Evolutionary conservation across 2,888 invertebrate genomes (phyloP), one percentile per base, ranked within the genome.

Genomic region (Cheiracanthium punctorium): DNA sequence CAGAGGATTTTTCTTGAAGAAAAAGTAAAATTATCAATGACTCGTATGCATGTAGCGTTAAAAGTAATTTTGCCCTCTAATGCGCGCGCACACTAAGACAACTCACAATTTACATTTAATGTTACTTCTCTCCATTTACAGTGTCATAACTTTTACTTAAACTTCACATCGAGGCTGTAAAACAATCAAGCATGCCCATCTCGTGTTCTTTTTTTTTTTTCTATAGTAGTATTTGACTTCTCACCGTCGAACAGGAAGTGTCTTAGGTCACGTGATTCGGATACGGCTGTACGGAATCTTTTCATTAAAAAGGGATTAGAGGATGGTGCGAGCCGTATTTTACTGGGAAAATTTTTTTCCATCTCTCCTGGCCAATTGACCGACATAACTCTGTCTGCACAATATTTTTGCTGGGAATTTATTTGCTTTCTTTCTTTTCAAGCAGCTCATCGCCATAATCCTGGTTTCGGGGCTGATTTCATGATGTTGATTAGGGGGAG

Each of bases 291-390:
- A 20, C 33, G 48, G 41, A 74, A 82, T 75, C 41, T 64, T 82
- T 82, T 82, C 76, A 64, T 76, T 76, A 65, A 82, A 76, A 64
- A 30, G 30, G 76, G 82, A 82, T 76, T 76, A 82, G 37, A 14
- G 65, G 43, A 52, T 41, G 28, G 52, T n/a, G 24, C 12, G 64
- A 29, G 58, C 58, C 10, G 28, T 48, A 30, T 33, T 52, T 70
- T 77, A 70, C 37, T 52, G 41, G 33, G 52, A 69, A 69, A 33
- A 82, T 37, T 14, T 29, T n/a, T n/a, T n/a, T n/a, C 58, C 71
- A 14, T 75, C 75, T 75, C 75, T 41, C 37, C 10, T 43, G 82
- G 71, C 82, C 82, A 82, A 43, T 70, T 82, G 81, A 52, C 81
- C 81, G 24, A 74, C 52, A 75, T 74, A n/a, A 48, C 14, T 24